These are phyloP conservation scores for Oreochromis spilurus DNA, from an alignment of 2,113 vertebrate species.

Conservation along the genomic window DNA sequence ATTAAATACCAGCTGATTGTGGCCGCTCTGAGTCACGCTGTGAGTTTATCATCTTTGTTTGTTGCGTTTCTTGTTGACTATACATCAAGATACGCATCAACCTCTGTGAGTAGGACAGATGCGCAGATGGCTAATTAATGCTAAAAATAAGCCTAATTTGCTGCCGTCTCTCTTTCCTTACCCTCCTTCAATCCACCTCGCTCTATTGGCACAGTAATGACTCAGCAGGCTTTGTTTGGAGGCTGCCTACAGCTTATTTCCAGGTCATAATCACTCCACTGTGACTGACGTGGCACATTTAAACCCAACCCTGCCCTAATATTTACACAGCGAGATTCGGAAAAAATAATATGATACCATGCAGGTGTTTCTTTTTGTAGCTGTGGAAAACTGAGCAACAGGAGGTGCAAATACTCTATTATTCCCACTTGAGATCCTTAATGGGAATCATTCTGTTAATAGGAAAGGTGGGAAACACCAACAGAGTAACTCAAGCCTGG, in stretches of 20 bases:
- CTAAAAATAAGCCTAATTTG: not conserved
- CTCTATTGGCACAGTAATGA: not conserved
- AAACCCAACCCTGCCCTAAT: conserved; percentile 15
- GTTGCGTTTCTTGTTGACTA: not conserved
- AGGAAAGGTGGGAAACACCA: not conserved
- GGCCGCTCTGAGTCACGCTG: not conserved
- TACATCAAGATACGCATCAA: not conserved
- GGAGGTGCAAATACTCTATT: not conserved
- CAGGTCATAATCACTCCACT: not conserved
- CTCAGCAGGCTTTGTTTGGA: not conserved
- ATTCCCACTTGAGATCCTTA: conserved; percentile 25
- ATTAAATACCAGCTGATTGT: not conserved
- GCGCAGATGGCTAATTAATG: not conserved
- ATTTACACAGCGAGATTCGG: not conserved
- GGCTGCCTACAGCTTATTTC: not conserved
- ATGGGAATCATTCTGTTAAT: not conserved
- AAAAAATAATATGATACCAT: not conserved
- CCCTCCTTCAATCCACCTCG: not conserved
- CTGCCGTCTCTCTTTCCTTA: not conserved
- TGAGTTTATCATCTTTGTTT: not conserved
- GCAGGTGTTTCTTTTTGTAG: not conserved
- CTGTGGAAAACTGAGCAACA: not conserved
- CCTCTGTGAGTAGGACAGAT: not conserved
- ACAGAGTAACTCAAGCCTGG: conserved; percentile 12
- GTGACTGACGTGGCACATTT: not conserved